Evolutionary conservation across 2,113 vertebrate species (phyloP), one percentile per base, ranked within the genome.

Genomic region (Brachionichthys hirsutus): DNA sequence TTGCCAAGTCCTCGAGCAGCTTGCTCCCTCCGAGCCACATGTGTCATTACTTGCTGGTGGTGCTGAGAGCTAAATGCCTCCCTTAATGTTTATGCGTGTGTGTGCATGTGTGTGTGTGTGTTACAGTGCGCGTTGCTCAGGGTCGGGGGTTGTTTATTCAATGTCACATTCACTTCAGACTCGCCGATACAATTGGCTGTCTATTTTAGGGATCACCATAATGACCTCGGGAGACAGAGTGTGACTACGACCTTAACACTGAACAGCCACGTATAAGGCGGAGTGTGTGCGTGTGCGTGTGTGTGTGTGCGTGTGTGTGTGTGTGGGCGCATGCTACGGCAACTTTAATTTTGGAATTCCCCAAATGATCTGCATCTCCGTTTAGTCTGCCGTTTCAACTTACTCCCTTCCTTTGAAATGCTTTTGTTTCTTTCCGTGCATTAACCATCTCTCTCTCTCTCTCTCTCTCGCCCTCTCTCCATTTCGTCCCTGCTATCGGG

Each of bases 331-430:
- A 61, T 22, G 62, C n/a, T 36, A 70, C 67, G 75, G 80, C 74
- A 73, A 71, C 77, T 83, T 81, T 88, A 84, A 84, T 77, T 87
- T 82, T 84, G 86, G 88, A 88, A 87, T 88, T 88, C 78, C 86
- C 86, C 86, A 85, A 87, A 85, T 82, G 58, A 83, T 80, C 73
- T 67, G 77, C 80, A 86, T 86, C 76, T 83, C 77, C 62, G 72
- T 76, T 78, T 67, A 69, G 77, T 85, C 76, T 82, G 78, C 75
- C 62, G 62, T 79, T 88, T 83, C 66, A 68, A 82, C 77, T 59
- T 40, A 82, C 79, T 84, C 82, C 87, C 80, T 81, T 85, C 81
- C 78, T 67, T 48, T 48, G 34, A 78, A 75, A 77, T 53, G 65
- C 81, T 78, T 85, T 85, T 83, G 70, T 85, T 80, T 86, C 79